These are phyloP conservation scores for Rhorus exstirpatorius DNA, from an alignment of 2,888 invertebrate genomes.

Conservation along the genomic window DNA sequence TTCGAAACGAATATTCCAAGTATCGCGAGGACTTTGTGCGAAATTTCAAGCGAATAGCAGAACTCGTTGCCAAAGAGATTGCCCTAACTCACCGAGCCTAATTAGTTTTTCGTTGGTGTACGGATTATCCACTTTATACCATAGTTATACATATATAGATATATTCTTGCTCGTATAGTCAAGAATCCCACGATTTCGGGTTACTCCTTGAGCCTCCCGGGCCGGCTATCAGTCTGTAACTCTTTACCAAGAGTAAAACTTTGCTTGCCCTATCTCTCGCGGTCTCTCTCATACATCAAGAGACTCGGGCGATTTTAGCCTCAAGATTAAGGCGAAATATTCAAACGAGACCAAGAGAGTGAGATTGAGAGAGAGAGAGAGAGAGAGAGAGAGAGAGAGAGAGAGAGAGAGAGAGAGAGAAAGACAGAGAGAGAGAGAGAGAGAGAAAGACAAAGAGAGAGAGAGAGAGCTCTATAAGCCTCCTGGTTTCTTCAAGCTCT, in stretches of 20 bases:
- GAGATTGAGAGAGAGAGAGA: background rate
- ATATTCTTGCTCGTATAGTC: background rate
- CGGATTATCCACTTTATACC: conserved; percentile 74
- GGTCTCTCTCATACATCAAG: conserved; percentile 8
- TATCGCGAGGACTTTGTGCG: conserved; percentile 46
- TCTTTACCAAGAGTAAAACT: conserved; percentile 55
- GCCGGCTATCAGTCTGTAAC: conserved; percentile 64
- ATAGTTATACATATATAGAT: conserved; percentile 4
- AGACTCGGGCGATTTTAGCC: conserved; percentile 35
- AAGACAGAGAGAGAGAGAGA: background rate
- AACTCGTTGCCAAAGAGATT: conserved; percentile 57
- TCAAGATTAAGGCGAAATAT: conserved; percentile 59
- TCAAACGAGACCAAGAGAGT: conserved; percentile 33
- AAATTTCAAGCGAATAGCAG: conserved; percentile 33
- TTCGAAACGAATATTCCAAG: conserved; percentile 61
- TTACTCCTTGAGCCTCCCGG: conserved; percentile 45
- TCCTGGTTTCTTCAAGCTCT: conserved; percentile 4
- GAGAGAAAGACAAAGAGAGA: too few relatives aligned
- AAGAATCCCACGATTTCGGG: conserved; percentile 51
- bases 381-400: background rate
- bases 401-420: background rate
- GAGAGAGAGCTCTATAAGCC: background rate
- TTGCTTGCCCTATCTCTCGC: conserved; percentile 23
- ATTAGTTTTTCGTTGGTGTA: conserved; percentile 80
- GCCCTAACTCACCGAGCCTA: conserved; percentile 71